Evolutionary conservation across 1,140 invertebrate species (phyloP).

Genomic region (Lamellibrachia luymesi): DNA sequence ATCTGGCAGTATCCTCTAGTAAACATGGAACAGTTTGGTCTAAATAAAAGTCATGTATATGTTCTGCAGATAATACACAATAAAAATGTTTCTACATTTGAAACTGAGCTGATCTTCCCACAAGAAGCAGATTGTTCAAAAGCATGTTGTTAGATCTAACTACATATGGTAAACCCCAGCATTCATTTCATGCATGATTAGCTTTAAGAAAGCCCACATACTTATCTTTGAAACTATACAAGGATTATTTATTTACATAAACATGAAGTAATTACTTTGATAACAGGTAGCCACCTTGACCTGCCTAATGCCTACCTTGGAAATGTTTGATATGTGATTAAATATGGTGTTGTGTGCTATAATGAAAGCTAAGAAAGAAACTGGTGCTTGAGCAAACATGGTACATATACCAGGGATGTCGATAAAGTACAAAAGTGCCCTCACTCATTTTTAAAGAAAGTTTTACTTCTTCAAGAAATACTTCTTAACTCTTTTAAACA

Average conservation of each 20-base stretch:
- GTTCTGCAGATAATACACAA: not conserved
- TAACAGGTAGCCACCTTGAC: not conserved
- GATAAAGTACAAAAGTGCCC: too few species aligned
- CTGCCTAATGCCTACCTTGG: not conserved
- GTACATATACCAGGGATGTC: too few species aligned
- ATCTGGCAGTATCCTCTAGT: not conserved
- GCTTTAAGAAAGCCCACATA: constrained; percentile 1
- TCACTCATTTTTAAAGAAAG: too few species aligned
- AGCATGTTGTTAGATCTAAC: not conserved
- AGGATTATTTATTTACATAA: not conserved
- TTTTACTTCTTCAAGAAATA: too few species aligned
- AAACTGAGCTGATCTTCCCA: not conserved
- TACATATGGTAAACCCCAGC: not conserved
- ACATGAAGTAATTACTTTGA: not conserved
- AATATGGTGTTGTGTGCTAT: not conserved
- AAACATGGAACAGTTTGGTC: not conserved
- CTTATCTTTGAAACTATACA: not conserved
- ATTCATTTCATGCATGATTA: not conserved
- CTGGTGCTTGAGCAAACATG: not conserved
- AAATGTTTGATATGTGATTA: not conserved
- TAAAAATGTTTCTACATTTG: not conserved
- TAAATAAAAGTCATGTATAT: not conserved
- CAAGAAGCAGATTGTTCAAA: not conserved
- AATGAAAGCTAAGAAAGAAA: not conserved
- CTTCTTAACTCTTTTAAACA: not conserved